Evolutionary conservation across 2,113 vertebrate species (phyloP).

Genomic region (Origma solitaria): DNA sequence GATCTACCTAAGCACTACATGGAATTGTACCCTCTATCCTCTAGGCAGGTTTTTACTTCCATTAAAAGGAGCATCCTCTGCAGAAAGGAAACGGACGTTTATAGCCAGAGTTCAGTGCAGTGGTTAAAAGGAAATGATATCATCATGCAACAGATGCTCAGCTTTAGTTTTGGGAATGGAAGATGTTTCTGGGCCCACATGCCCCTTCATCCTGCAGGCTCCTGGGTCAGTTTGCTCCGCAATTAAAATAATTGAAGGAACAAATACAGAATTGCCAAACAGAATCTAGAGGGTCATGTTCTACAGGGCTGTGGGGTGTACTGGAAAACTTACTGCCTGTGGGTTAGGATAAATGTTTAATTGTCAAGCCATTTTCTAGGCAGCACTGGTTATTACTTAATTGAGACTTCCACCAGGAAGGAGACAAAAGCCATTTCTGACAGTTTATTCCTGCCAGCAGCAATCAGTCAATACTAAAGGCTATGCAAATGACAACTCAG

Average conservation of each 20-base stretch:
- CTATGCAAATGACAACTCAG: not conserved
- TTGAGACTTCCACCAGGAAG: not conserved
- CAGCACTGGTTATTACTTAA: not conserved
- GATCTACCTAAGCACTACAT: accelerated
- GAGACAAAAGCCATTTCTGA: not conserved
- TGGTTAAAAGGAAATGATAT: not conserved
- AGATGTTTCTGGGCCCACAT: not conserved
- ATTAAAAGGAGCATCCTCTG: not conserved
- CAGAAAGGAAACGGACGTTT: not conserved
- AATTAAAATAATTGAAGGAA: not conserved
- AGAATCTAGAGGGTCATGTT: not conserved
- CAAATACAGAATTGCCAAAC: not conserved
- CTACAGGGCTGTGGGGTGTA: not conserved
- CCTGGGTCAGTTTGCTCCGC: not conserved
- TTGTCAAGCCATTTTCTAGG: not conserved
- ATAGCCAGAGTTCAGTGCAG: not conserved
- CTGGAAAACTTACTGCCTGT: not conserved
- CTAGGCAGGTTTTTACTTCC: not conserved
- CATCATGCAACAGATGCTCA: not conserved
- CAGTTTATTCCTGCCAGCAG: not conserved
- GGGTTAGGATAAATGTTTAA: not conserved
- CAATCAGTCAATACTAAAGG: not conserved
- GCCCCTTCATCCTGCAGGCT: not conserved
- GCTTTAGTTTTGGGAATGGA: not conserved
- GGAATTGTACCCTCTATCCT: not conserved